These are phyloP conservation scores for Cataglyphis rosenhaueri DNA, from an alignment of 2,888 invertebrate genomes.

Conservation along the genomic window DNA sequence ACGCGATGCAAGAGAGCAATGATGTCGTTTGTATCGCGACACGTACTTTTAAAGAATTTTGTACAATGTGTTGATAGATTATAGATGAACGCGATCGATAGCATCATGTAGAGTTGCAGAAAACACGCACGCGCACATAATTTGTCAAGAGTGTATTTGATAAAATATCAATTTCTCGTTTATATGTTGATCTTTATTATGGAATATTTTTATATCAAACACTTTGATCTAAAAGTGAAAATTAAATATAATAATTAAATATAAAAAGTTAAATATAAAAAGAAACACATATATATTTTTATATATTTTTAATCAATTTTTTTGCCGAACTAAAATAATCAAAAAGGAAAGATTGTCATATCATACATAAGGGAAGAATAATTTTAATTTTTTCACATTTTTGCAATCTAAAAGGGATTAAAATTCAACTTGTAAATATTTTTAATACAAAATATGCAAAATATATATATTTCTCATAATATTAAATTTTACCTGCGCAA, in stretches of 20 bases:
- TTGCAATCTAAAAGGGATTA: background rate
- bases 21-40: background rate
- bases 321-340: background rate
- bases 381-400: background rate
- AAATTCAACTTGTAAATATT: background rate
- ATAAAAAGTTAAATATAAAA: no score
- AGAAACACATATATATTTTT: background rate
- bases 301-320: background rate
- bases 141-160: background rate
- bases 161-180: background rate
- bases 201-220: background rate
- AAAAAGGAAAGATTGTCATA: background rate
- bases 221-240: background rate
- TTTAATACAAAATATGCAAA: background rate
- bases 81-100: background rate
- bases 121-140: background rate
- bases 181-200: background rate
- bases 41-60: background rate
- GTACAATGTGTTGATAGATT: background rate
- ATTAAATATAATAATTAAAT: no score
- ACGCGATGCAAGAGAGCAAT: slow-evolving; percentile 40
- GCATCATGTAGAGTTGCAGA: background rate
- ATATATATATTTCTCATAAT: slow-evolving; percentile 1
- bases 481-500: background rate
- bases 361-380: background rate